These are phyloP conservation scores for Gulo gulo DNA, from an alignment of 2,113 vertebrate genomes.

Conservation along the genomic window DNA sequence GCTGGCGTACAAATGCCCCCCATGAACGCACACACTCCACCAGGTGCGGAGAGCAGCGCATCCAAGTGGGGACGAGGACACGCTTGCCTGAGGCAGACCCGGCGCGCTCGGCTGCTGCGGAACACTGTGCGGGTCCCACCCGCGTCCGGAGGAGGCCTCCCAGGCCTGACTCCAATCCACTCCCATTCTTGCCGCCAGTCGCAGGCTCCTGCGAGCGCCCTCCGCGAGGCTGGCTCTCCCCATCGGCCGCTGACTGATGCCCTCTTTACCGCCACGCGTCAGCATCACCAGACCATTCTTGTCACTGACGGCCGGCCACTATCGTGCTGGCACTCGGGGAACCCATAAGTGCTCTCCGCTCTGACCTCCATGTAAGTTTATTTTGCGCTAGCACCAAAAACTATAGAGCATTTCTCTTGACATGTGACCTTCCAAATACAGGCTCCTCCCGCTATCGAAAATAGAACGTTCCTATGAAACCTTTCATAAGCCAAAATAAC, in stretches of 20 bases:
- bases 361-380: neutral
- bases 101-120: fast-evolving
- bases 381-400: neutral
- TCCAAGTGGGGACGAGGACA: fast-evolving
- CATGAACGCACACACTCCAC: neutral
- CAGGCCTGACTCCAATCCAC: neutral
- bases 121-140: fast-evolving
- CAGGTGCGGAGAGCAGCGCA: neutral
- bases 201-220: neutral
- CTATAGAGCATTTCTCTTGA: fast-evolving
- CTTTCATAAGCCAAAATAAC: neutral
- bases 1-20: neutral
- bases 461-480: neutral
- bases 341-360: neutral
- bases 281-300: fast-evolving
- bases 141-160: fast-evolving
- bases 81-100: fast-evolving
- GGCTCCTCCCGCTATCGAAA: neutral
- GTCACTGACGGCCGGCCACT: neutral
- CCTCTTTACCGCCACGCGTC: neutral
- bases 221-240: fast-evolving
- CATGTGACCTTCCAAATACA: neutral
- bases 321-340: fast-evolving
- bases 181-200: fast-evolving
- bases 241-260: fast-evolving